Evolutionary conservation across 2,797 vertebrate genomes (phyloP), one percentile per base, ranked within the genome.

Genomic region (Enteromius anoplus): DNA sequence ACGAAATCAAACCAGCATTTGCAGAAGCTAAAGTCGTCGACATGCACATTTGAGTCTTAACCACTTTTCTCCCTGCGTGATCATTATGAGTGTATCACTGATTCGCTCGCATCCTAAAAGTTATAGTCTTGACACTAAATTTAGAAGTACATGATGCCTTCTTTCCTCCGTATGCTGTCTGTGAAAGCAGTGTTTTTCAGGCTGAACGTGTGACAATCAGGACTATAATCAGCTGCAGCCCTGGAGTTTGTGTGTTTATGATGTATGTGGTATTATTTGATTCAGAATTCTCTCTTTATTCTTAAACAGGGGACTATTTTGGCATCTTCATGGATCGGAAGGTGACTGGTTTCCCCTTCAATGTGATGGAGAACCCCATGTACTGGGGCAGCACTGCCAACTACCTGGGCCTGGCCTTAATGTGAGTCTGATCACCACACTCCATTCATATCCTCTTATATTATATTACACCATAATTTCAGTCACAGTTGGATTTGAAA

Each of bases 351-450:
- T 99, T 99, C 86, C 98, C 98, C 0, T 99, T 99, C 92, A 98
- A 65, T 3, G 0, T 98, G 78, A 87, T 93, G 81, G 97, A 99
- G 58, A 97, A 99, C 75, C 98, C 98, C 2, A 99, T 99, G 98
- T 99, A 99, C 91, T 99, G 97, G 97, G 98, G 97, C 80, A 98
- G 97, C 92, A 97, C 97, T 0, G 93, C 93, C 37, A 91, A 95
- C 92, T 98, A 98, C 94, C 93, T 99, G 29, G 97, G 98, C 82
- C 94, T 96, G 92, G 95, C 97, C 10, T 78, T 99, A 81, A 92
- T 97, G 98, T 99, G 93, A 97, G 97, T 96, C 51, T 78, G 49
- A 11, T 4, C 32, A 3, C 3, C 12, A 3, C 42, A 29, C 26
- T 19, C 3, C 53, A 29, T 68, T 51, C 17, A 55, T 11, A 65